phyloP scores from a whole-genome alignment of 2,888 invertebrate species.

The Biston stratarius region DNA sequence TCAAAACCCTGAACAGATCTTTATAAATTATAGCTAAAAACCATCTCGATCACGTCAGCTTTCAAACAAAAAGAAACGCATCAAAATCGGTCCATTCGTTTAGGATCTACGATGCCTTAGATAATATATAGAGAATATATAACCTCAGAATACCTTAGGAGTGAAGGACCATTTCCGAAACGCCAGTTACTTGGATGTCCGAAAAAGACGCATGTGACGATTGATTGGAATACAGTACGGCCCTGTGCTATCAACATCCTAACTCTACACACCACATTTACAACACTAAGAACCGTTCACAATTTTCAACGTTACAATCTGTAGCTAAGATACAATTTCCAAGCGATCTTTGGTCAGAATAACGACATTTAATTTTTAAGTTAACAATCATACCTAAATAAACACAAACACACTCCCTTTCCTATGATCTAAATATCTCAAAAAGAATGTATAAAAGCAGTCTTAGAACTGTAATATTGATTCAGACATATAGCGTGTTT shows the following conservation, averaged over 20 bases:
- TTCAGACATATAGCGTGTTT: conserved; percentile 19
- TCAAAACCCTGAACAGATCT: too few species aligned
- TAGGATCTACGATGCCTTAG: too few species aligned
- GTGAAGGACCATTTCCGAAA: too few species aligned
- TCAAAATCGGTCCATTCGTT: too few species aligned
- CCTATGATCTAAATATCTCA: conserved; percentile 29
- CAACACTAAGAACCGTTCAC: conserved; percentile 16
- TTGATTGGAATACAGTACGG: not conserved
- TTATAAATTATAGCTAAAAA: too few species aligned
- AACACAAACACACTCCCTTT: conserved; percentile 47
- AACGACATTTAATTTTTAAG: conserved; percentile 44
- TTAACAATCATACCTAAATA: conserved; percentile 37
- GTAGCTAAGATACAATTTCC: conserved; percentile 59
- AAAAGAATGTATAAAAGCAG: conserved; percentile 39
- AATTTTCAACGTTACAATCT: conserved; percentile 58
- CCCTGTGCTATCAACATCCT: conserved; percentile 2
- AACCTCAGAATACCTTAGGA: too few species aligned
- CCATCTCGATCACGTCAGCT: too few species aligned
- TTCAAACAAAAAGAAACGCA: too few species aligned
- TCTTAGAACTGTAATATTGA: conserved; percentile 43
- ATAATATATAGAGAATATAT: too few species aligned
- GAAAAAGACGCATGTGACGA: too few species aligned
- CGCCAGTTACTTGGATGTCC: too few species aligned
- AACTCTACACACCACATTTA: conserved; percentile 21
- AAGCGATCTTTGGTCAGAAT: conserved; percentile 75